Evolutionary conservation across 2,113 vertebrate species (phyloP).

Genomic region (Corynorhinus townsendii): DNA sequence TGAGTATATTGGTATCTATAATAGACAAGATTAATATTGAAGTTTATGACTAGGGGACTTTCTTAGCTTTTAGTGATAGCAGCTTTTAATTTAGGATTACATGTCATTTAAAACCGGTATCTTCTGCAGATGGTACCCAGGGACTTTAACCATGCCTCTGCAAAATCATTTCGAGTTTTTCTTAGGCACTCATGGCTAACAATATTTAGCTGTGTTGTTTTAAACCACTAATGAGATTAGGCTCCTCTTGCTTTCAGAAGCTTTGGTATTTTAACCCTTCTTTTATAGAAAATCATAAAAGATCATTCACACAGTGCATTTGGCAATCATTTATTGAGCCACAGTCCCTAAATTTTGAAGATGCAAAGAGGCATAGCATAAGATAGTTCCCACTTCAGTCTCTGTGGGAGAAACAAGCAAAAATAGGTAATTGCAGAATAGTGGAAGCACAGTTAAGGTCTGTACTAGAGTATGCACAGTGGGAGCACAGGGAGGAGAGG

Average conservation of each 20-base stretch:
- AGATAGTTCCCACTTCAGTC: background rate
- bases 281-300: background rate
- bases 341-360: background rate
- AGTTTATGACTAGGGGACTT: background rate
- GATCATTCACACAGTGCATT: background rate
- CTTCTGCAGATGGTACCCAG: background rate
- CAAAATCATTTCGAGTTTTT: slow-evolving; percentile 1
- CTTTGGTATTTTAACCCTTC: background rate
- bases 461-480: background rate
- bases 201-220: slow-evolving; percentile 10
- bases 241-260: background rate
- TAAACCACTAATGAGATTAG: background rate
- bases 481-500: background rate
- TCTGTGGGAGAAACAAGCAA: background rate
- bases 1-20: background rate
- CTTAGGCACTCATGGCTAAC: background rate
- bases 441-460: background rate
- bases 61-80: background rate
- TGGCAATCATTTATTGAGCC: background rate
- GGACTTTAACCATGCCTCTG: background rate
- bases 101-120: background rate
- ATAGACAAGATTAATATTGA: background rate
- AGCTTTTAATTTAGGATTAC: background rate
- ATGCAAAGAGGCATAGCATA: background rate
- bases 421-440: background rate